Conservation (phyloP, 1,140 invertebrate genomes). For the Chironomus tepperi region DNA sequence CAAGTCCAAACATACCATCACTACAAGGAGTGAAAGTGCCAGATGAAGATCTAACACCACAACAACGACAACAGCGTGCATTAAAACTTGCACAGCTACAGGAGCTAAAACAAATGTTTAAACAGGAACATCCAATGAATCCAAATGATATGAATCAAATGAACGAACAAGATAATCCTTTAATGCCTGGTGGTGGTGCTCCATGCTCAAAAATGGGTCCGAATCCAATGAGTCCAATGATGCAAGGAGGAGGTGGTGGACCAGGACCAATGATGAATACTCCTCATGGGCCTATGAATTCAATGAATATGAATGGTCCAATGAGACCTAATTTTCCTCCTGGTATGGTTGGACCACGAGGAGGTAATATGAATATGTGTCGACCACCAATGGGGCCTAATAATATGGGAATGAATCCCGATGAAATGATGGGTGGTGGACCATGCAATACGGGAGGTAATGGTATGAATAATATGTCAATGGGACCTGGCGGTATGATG, state of each 20-base stretch:
- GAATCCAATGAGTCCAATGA: constrained; percentile 28
- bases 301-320: constrained; percentile 27
- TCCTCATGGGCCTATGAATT: constrained; percentile 20
- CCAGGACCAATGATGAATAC: not conserved
- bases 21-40: constrained; percentile 79
- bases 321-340: constrained; percentile 27
- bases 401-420: not conserved
- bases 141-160: constrained; percentile 28
- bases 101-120: constrained; percentile 87
- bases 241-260: not conserved
- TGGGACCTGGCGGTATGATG: constrained; percentile 26
- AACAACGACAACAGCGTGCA: constrained; percentile 87
- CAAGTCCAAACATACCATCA: constrained; percentile 48
- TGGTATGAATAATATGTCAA: constrained; percentile 25
- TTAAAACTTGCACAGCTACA: constrained; percentile 83
- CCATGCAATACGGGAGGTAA: not conserved
- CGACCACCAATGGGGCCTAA: constrained; percentile 16
- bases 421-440: not conserved
- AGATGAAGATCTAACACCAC: constrained; percentile 92
- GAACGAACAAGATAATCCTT: not conserved
- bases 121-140: constrained; percentile 58
- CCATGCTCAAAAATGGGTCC: constrained; percentile 30
- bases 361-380: constrained; percentile 14
- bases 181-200: not conserved
- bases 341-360: constrained; percentile 19